A percentile compares a stretch with the other conserved stretches of the same genome.
These are phyloP conservation scores for Cyclophora punctaria DNA, from an alignment of 2,888 invertebrate species.

Conservation along the genomic window DNA sequence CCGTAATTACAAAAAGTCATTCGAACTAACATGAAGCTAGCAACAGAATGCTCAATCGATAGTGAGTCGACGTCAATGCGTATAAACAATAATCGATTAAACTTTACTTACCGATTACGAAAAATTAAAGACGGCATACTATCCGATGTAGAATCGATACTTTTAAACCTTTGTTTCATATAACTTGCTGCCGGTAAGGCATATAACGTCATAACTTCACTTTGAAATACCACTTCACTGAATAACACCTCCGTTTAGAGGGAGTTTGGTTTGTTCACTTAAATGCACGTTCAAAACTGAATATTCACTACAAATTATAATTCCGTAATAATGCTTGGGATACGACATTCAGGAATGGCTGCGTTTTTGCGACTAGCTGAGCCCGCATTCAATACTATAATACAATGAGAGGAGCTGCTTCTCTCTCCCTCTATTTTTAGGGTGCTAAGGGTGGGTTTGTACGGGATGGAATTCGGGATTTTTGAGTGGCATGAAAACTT, in stretches of 20 bases:
- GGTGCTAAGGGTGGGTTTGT: slow-evolving; percentile 26
- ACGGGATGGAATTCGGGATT: slow-evolving; percentile 24
- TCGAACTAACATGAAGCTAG: slow-evolving; percentile 27
- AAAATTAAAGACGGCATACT: slow-evolving; percentile 79
- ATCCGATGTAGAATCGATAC: slow-evolving; percentile 54
- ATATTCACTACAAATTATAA: slow-evolving; percentile 32
- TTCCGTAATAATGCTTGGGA: slow-evolving; percentile 28
- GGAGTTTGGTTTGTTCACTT: slow-evolving; percentile 45
- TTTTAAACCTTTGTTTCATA: slow-evolving; percentile 67
- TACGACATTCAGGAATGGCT: slow-evolving; percentile 63
- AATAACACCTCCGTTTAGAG: slow-evolving; percentile 37
- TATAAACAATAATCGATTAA: slow-evolving; percentile 27
- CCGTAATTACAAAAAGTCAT: slow-evolving; percentile 14
- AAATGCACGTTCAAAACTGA: slow-evolving; percentile 36
- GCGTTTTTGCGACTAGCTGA: slow-evolving; percentile 41
- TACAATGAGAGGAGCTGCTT: slow-evolving; percentile 26
- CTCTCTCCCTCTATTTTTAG: slow-evolving; percentile 41
- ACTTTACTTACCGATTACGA: slow-evolving; percentile 76
- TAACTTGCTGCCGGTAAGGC: slow-evolving; percentile 64
- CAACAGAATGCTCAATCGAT: slow-evolving; percentile 33
- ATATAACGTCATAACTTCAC: slow-evolving; percentile 74
- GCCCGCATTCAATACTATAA: slow-evolving; percentile 41
- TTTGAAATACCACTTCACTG: slow-evolving; percentile 51
- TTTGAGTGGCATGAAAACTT: background rate
- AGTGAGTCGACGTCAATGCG: slow-evolving; percentile 34